Conservation (phyloP, 2,797 vertebrate species). For the Enteromius trimaculatus region DNA sequence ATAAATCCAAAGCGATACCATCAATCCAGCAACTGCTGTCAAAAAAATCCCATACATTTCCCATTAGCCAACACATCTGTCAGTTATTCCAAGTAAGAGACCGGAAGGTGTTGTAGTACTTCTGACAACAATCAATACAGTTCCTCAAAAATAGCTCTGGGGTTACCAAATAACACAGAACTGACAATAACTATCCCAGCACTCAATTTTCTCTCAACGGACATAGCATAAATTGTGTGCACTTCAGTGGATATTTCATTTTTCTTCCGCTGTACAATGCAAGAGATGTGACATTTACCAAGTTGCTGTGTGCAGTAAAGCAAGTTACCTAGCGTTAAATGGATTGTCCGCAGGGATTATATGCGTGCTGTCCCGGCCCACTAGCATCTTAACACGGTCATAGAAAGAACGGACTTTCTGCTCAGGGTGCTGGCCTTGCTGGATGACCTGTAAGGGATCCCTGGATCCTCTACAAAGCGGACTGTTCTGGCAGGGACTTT, state of each 20-base stretch:
- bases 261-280: background rate
- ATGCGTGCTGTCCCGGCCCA: slow-evolving; percentile 95
- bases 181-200: background rate
- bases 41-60: background rate
- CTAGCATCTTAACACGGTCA: slow-evolving; percentile 93
- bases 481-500: slow-evolving; percentile 93
- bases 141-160: slow-evolving; percentile 24
- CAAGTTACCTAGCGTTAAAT: slow-evolving; percentile 91
- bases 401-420: slow-evolving; percentile 92
- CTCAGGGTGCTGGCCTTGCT: slow-evolving; percentile 83
- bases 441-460: slow-evolving; percentile 95
- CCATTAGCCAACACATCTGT: slow-evolving; percentile 10
- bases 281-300: slow-evolving; percentile 9
- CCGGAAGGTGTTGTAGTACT: background rate
- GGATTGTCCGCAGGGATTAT: slow-evolving; percentile 95
- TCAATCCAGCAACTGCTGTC: background rate
- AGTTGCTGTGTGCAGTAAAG: background rate
- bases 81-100: background rate
- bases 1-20: background rate
- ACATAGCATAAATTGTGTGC: slow-evolving; percentile 12
- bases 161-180: background rate
- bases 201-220: slow-evolving; percentile 21
- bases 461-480: slow-evolving; percentile 94
- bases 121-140: slow-evolving; percentile 23
- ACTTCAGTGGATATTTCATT: background rate